These are phyloP conservation scores for Coleophora flavipennella DNA, from an alignment of 2,888 invertebrate genomes.

Conservation along the genomic window DNA sequence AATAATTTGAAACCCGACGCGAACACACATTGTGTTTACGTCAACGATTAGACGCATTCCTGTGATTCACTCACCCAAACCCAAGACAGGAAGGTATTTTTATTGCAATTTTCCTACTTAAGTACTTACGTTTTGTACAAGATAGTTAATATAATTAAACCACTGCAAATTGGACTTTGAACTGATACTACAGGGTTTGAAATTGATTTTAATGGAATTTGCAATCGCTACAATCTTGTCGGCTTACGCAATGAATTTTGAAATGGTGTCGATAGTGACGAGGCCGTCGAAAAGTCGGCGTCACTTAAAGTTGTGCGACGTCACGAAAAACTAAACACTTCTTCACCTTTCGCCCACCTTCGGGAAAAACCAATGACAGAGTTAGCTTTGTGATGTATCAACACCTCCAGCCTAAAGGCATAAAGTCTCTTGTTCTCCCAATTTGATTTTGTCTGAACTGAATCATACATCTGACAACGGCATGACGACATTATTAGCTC, in stretches of 20 bases:
- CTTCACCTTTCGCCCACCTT: constrained; percentile 19
- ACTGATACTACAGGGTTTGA: neutral
- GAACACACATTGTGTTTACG: constrained; percentile 47
- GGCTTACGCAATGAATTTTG: too few species aligned
- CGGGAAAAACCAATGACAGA: constrained; percentile 24
- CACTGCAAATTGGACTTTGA: neutral
- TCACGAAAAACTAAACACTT: constrained; percentile 30
- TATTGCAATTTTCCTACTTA: constrained; percentile 53
- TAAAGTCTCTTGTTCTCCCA: too few species aligned
- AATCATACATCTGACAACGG: too few species aligned
- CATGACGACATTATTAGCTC: too few species aligned
- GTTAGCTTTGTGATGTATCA: too few species aligned
- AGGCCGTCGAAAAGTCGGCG: too few species aligned
- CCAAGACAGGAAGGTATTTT: constrained; percentile 59
- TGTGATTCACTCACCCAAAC: constrained; percentile 62
- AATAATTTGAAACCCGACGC: constrained; percentile 55
- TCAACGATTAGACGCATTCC: constrained; percentile 62
- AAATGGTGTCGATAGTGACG: neutral
- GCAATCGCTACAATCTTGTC: too few species aligned
- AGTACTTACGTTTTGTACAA: constrained; percentile 46
- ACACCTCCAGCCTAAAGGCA: too few species aligned
- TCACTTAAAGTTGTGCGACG: constrained; percentile 28
- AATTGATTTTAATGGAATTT: neutral
- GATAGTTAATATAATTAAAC: constrained; percentile 28
- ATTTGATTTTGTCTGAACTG: too few species aligned